Evolutionary conservation across 2,888 invertebrate genomes (phyloP).

Genomic region (Torymus tubicola): DNA sequence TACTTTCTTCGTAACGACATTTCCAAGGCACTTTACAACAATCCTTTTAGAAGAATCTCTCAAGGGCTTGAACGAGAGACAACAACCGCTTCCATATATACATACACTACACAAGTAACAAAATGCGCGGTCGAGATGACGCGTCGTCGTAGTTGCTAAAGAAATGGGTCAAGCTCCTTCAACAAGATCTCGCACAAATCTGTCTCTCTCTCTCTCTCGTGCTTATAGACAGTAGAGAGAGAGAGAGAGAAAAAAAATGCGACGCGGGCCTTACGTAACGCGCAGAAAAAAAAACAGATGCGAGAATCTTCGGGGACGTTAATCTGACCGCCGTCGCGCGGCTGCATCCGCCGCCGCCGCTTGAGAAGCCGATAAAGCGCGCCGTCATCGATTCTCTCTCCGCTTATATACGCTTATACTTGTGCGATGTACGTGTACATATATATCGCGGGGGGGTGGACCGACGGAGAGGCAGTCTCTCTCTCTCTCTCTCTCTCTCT

Average conservation of each 20-base stretch:
- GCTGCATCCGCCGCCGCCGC: neutral
- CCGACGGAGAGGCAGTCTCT: neutral
- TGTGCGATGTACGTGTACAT: too few species aligned
- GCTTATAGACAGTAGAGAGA: neutral
- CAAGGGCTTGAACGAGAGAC: too few species aligned
- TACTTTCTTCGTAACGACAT: too few species aligned
- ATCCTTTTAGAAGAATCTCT: too few species aligned
- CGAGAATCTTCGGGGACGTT: neutral
- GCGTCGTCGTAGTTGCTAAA: neutral
- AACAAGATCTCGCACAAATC: conserved; percentile 31
- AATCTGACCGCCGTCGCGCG: neutral
- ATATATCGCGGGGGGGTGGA: neutral
- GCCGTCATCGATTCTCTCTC: conserved; percentile 37
- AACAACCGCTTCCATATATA: too few species aligned
- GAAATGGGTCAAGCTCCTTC: conserved; percentile 47
- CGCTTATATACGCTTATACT: too few species aligned
- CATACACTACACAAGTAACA: too few species aligned
- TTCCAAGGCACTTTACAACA: too few species aligned
- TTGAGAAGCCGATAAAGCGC: conserved; percentile 37
- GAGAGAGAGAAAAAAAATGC: neutral
- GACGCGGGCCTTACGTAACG: conserved; percentile 12
- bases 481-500: too few species aligned
- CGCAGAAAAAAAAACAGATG: neutral
- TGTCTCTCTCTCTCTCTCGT: neutral
- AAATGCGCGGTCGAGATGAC: too few species aligned